Conservation (phyloP, 2,113 vertebrate species). For the Alaudala cheleensis region DNA sequence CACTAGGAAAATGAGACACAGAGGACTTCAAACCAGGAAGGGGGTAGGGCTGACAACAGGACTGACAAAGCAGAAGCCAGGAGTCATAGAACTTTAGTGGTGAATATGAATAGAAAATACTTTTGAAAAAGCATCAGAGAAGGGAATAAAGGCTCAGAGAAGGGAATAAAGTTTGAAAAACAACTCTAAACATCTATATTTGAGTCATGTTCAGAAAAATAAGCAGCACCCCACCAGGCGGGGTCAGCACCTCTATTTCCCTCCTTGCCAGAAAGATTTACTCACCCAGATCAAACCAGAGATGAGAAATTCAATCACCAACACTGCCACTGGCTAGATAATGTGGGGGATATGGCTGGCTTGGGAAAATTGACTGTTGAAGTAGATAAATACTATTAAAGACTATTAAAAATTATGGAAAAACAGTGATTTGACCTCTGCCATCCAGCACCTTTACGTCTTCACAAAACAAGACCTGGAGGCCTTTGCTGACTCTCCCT, state of each 20-base stretch:
- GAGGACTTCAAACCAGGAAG: not conserved
- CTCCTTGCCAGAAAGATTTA: not conserved
- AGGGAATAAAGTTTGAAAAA: not conserved
- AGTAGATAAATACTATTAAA: not conserved
- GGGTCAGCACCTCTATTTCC: not conserved
- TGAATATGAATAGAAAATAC: not conserved
- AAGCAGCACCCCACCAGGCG: not conserved
- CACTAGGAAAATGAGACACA: not conserved
- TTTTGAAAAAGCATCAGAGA: not conserved
- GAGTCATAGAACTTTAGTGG: not conserved
- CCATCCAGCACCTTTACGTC: not conserved
- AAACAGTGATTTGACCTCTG: not conserved
- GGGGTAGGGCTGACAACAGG: not conserved
- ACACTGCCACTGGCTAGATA: not conserved
- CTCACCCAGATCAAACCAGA: not conserved
- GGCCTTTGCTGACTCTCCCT: rapidly evolving
- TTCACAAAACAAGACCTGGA: not conserved
- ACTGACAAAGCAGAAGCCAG: not conserved
- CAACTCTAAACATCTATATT: not conserved
- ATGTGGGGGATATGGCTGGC: not conserved
- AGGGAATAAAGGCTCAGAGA: not conserved
- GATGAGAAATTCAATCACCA: not conserved
- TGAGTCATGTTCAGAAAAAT: not conserved
- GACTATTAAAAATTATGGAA: not conserved
- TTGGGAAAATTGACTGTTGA: not conserved